Percentiles rank a stretch among this genome's conserved stretches.
These are phyloP conservation scores for Neosilurus mollespiculum DNA, from an alignment of 2,797 vertebrate species.

Conservation along the genomic window DNA sequence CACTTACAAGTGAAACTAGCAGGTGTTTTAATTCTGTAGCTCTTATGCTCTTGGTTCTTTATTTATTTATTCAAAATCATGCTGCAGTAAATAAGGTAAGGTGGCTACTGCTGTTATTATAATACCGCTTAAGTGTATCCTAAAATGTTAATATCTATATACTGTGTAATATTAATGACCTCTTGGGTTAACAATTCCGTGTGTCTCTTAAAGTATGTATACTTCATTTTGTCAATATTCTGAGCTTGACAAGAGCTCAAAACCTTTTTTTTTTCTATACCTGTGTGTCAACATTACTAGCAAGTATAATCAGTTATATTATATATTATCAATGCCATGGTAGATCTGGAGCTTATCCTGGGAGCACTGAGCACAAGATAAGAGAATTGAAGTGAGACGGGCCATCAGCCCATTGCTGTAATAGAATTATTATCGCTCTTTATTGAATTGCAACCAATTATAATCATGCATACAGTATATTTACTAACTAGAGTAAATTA, in stretches of 20 bases:
- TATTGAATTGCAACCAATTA: background rate
- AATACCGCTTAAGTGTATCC: too few species aligned
- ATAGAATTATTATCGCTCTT: background rate
- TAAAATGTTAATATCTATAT: background rate
- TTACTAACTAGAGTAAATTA: background rate
- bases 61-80: background rate
- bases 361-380: background rate
- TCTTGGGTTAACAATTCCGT: background rate
- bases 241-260: background rate
- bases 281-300: background rate
- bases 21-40: background rate
- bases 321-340: background rate
- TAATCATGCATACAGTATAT: background rate
- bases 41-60: background rate
- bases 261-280: background rate
- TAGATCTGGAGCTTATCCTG: background rate
- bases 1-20: too few species aligned
- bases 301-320: background rate
- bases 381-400: background rate
- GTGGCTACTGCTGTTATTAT: too few species aligned
- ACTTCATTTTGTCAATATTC: background rate
- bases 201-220: background rate
- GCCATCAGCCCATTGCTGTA: background rate
- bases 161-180: background rate
- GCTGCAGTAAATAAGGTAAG: background rate